Evolutionary conservation across 2,113 vertebrate species (phyloP), one percentile per base, ranked within the genome.

Genomic region (Carassius auratus): DNA sequence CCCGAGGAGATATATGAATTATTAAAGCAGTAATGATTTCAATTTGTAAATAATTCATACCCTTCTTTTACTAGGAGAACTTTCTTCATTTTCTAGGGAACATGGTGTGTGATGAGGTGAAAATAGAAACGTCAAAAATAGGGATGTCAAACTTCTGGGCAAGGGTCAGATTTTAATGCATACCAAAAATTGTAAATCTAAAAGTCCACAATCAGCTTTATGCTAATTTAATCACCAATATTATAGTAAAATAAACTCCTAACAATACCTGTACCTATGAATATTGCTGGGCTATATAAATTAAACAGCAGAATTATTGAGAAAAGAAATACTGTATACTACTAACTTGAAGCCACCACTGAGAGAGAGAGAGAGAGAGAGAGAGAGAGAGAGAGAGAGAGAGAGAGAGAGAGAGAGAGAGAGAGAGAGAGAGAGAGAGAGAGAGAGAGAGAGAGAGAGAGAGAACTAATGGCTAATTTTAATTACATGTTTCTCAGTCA

Each of bases 41-140:
- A 48, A 68, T 75, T 23, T 19, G 75, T 91, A 85, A 90, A 91
- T 92, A 78, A 90, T 91, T 92, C 74, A 84, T 87, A 30, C 55
- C 26, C 14, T 69, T 79, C 33, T 52, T 66, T 68, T 52, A 81
- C 79, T 30, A 42, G 78, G 8, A 10, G 57, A 84, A 77, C 74
- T 89, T 88, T 76, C 5, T 55, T 82, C 64, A 17, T 62, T 68
- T 61, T 81, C 38, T 38, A 26, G 36, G 48, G 12, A 42, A 42
- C 6, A 79, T 61, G 33, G 30, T 59, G 26, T 19, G 36, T 64
- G 38, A 14, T 80, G 59, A 17, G 15, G 21, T 23, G 38, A 26
- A 62, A 42, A 77, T 13, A 80, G 36, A 21, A 45, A 26, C 36
- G 23, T 23, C n/a, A 62, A 59, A 38, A 80, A 38, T 14, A 26